phyloP scores from a whole-genome alignment of 2,888 invertebrate genomes.

The Aphidius colemani region DNA sequence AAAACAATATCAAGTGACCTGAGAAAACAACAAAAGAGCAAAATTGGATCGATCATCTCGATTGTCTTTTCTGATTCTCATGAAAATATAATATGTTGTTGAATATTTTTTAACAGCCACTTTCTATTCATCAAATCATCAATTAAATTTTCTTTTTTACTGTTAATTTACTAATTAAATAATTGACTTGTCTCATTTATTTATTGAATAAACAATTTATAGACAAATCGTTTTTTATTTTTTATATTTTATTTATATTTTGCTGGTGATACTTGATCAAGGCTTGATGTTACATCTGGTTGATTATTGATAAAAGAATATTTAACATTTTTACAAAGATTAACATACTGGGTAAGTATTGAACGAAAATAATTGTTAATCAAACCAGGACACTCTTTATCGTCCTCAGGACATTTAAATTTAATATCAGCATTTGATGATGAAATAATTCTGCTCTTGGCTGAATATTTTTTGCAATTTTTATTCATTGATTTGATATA shows the following conservation, averaged over 20 bases:
- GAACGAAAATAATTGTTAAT: slow-evolving; percentile 38
- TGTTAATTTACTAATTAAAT: background rate
- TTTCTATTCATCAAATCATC: too few relatives aligned
- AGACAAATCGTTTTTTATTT: background rate
- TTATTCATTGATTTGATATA: too few relatives aligned
- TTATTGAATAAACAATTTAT: background rate
- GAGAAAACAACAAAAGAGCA: too few relatives aligned
- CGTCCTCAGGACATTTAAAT: background rate
- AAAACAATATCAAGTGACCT: too few relatives aligned
- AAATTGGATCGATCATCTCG: too few relatives aligned
- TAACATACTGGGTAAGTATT: slow-evolving; percentile 43
- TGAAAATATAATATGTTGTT: too few relatives aligned
- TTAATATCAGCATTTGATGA: too few relatives aligned
- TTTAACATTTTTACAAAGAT: slow-evolving; percentile 42
- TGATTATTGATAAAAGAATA: slow-evolving; percentile 36
- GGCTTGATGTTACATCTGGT: background rate
- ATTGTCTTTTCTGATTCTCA: too few relatives aligned
- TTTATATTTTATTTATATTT: background rate
- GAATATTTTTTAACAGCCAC: too few relatives aligned
- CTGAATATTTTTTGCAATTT: too few relatives aligned
- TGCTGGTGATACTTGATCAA: background rate
- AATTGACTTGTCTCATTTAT: background rate
- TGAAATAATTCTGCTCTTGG: too few relatives aligned
- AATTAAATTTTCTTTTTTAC: too few relatives aligned
- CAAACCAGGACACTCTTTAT: slow-evolving; percentile 19